These are phyloP conservation scores for Drosophila ercepeae DNA, from an alignment of 1,140 invertebrate genomes.

Conservation along the genomic window DNA sequence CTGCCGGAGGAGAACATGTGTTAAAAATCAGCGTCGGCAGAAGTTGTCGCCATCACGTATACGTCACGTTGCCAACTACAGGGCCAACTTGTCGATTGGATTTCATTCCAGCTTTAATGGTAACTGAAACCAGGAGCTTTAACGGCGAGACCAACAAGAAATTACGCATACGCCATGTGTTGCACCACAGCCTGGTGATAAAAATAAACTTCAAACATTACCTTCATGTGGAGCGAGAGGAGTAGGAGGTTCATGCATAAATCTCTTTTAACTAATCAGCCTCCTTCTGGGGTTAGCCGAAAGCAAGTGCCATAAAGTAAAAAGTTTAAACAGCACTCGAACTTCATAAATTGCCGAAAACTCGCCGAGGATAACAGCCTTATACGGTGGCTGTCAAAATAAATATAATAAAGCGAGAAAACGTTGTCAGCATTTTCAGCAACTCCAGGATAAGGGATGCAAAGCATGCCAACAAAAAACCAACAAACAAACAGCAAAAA, in stretches of 20 bases:
- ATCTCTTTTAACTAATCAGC: constrained; percentile 65
- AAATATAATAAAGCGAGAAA: constrained; percentile 56
- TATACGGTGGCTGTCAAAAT: constrained; percentile 57
- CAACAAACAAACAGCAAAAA: neutral
- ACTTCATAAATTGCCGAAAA: constrained; percentile 46
- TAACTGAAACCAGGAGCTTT: constrained; percentile 9
- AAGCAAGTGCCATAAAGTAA: constrained; percentile 36
- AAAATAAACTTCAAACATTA: constrained; percentile 46
- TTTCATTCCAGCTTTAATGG: constrained; percentile 53
- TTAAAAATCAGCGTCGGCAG: constrained; percentile 68
- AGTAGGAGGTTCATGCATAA: constrained; percentile 64
- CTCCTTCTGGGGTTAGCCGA: constrained; percentile 31
- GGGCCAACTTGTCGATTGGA: constrained; percentile 65
- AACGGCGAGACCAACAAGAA: constrained; percentile 19
- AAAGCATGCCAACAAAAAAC: neutral
- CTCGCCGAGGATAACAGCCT: constrained; percentile 39
- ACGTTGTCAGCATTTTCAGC: constrained; percentile 43
- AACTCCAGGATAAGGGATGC: constrained; percentile 2
- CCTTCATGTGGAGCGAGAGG: constrained; percentile 17
- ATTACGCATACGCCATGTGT: constrained; percentile 54
- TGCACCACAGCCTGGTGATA: constrained; percentile 14
- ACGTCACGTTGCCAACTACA: constrained; percentile 55
- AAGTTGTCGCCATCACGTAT: constrained; percentile 75
- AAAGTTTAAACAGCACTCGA: constrained; percentile 55
- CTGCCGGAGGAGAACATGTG: constrained; percentile 36